These are phyloP conservation scores for Biston stratarius DNA, from an alignment of 2,888 invertebrate species.

Conservation along the genomic window DNA sequence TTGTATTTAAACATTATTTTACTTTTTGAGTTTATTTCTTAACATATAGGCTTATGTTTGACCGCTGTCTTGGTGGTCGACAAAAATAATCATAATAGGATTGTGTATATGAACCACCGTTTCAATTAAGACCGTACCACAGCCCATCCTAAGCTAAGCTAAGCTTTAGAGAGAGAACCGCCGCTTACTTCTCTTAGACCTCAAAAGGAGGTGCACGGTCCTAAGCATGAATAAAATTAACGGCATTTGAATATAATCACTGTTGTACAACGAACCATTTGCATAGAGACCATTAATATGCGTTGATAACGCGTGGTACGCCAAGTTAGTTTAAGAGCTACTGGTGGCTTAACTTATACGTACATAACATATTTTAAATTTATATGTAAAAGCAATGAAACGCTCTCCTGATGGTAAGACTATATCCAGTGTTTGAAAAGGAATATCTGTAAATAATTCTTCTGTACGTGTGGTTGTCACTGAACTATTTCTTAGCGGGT, in stretches of 20 bases:
- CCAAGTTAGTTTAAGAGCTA: slow-evolving; percentile 37
- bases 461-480: too few relatives aligned
- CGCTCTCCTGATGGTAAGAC: too few relatives aligned
- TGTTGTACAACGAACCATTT: slow-evolving; percentile 65
- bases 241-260: slow-evolving; percentile 77
- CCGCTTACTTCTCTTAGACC: neutral
- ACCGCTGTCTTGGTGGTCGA: neutral
- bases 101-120: neutral
- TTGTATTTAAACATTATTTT: too few relatives aligned
- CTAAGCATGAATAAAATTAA: slow-evolving; percentile 65
- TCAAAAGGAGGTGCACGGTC: slow-evolving; percentile 39
- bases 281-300: slow-evolving; percentile 74
- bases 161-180: neutral
- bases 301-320: slow-evolving; percentile 66
- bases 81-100: neutral
- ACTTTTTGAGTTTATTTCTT: too few relatives aligned
- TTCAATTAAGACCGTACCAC: slow-evolving; percentile 9
- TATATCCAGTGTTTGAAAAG: too few relatives aligned
- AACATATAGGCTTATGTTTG: too few relatives aligned
- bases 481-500: too few relatives aligned
- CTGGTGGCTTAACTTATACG: neutral
- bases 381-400: neutral
- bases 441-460: too few relatives aligned
- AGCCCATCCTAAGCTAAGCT: slow-evolving; percentile 4
- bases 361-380: neutral